Percentiles rank a stretch among this genome's conserved stretches.
phyloP scores from a whole-genome alignment of 2,888 invertebrate genomes.

The Mythimna ferrago region DNA sequence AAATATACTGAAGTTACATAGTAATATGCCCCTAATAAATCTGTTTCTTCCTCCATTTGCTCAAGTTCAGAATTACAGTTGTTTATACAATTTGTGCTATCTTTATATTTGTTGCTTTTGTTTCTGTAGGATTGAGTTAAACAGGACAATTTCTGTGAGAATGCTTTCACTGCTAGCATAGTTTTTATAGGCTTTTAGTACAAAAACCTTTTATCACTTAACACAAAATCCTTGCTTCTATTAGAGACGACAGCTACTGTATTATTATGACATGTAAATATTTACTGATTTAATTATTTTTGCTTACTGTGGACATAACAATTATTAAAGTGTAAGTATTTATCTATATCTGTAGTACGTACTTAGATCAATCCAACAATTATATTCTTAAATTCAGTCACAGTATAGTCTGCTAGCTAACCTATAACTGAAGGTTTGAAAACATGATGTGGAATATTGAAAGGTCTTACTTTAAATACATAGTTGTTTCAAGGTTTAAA shows the following conservation, averaged over 20 bases:
- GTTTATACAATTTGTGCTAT: conserved; percentile 4
- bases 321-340: conserved; percentile 49
- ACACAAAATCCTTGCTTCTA: not conserved
- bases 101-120: not conserved
- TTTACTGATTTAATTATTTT: conserved; percentile 40
- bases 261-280: conserved; percentile 24
- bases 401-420: not conserved
- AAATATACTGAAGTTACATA: conserved; percentile 28
- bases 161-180: conserved; percentile 17
- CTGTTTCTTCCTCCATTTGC: conserved; percentile 21
- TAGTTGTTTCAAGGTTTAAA: not conserved
- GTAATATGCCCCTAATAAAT: conserved; percentile 25
- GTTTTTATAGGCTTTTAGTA: conserved; percentile 3
- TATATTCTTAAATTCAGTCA: not conserved
- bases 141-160: not conserved
- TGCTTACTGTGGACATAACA: conserved; percentile 47
- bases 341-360: conserved; percentile 11
- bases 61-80: not conserved
- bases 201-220: not conserved
- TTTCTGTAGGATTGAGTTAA: not conserved
- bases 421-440: not conserved
- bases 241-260: conserved; percentile 15
- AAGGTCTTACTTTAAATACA: not conserved
- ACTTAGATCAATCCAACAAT: conserved; percentile 3
- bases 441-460: not conserved